phyloP scores from a whole-genome alignment of 2,113 vertebrate species.

The Calyptomena viridis region DNA sequence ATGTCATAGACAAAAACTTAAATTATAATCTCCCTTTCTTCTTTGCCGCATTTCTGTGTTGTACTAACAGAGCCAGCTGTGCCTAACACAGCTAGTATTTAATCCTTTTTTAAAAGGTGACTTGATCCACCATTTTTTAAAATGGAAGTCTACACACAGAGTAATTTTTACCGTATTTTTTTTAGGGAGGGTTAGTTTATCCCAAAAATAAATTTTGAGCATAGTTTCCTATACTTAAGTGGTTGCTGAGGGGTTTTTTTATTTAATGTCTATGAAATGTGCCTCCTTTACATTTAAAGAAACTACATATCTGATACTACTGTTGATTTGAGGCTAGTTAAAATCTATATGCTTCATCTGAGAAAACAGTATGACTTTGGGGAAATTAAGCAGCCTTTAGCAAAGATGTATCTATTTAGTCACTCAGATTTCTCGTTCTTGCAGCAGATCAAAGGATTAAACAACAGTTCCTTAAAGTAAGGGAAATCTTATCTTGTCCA shows the following conservation, averaged over 20 bases:
- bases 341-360: not conserved
- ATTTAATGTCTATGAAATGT: not conserved
- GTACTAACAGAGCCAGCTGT: not conserved
- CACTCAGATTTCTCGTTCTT: not conserved
- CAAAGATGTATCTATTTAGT: not conserved
- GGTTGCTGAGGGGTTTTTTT: not conserved
- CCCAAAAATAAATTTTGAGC: not conserved
- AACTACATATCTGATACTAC: rapidly evolving
- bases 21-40: not conserved
- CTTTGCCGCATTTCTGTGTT: not conserved
- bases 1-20: not conserved
- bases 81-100: not conserved
- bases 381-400: not conserved
- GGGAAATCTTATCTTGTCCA: not conserved
- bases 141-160: not conserved
- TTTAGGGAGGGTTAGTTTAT: not conserved
- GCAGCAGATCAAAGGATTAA: not conserved
- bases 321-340: not conserved
- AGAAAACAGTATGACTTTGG: not conserved
- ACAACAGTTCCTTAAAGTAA: not conserved
- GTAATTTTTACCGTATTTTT: not conserved
- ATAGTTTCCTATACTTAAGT: not conserved
- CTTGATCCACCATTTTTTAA: not conserved
- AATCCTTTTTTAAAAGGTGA: not conserved
- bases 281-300: not conserved